Evolutionary conservation across 2,888 invertebrate species (phyloP).

Genomic region (Dynastes hyllus): DNA sequence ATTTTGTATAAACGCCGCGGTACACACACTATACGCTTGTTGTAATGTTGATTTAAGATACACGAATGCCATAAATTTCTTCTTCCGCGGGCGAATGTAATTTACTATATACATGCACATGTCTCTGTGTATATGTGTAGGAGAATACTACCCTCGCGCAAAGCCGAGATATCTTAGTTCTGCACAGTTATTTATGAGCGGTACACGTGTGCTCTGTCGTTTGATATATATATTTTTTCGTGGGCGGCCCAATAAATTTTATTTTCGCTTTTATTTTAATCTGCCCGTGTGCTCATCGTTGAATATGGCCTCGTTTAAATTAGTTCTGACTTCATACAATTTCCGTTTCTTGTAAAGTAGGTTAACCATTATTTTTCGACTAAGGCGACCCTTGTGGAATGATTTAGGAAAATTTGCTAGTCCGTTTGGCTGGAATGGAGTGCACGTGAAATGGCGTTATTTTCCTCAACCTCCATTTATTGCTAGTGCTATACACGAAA

Average conservation of each 20-base stretch:
- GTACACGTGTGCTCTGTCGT: constrained; percentile 28
- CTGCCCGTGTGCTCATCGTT: background rate
- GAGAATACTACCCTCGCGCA: constrained; percentile 16
- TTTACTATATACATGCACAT: constrained; percentile 23
- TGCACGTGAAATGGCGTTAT: no score
- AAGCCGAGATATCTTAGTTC: constrained; percentile 43
- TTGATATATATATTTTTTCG: constrained; percentile 13
- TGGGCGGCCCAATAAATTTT: constrained; percentile 15
- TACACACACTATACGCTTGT: constrained; percentile 37
- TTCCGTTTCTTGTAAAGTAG: background rate
- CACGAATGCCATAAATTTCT: constrained; percentile 45
- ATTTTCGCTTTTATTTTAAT: background rate
- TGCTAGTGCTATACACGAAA: no score
- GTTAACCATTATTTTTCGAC: no score
- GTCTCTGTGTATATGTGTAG: background rate
- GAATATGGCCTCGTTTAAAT: background rate
- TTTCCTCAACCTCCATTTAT: no score
- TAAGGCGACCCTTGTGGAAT: no score
- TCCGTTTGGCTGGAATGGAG: no score
- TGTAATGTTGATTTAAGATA: constrained; percentile 50
- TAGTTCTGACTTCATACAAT: background rate
- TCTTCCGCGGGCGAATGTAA: constrained; percentile 31
- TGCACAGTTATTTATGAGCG: constrained; percentile 35
- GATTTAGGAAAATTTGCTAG: no score
- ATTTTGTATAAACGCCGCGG: constrained; percentile 55